A percentile compares a stretch with the other conserved stretches of the same genome.
Evolutionary conservation across 2,113 vertebrate species (phyloP).

Genomic region (Nothoprocta pentlandii): DNA sequence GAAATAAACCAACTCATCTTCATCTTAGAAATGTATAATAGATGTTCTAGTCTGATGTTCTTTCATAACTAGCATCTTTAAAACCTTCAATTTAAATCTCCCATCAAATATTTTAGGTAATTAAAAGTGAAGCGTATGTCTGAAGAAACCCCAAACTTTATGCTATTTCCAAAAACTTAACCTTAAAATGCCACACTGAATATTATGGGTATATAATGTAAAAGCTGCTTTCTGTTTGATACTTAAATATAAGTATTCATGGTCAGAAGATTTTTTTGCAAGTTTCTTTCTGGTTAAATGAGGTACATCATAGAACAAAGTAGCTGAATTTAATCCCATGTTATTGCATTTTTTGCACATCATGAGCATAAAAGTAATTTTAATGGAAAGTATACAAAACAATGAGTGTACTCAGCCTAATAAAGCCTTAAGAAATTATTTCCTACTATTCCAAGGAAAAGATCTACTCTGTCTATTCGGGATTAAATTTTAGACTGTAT

Average conservation of each 20-base stretch:
- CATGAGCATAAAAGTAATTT: background rate
- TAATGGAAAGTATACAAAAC: background rate
- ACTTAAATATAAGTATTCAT: rapidly evolving
- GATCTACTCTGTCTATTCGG: background rate
- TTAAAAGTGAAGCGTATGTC: background rate
- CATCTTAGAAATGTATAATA: background rate
- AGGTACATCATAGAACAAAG: background rate
- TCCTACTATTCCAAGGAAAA: background rate
- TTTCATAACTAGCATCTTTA: background rate
- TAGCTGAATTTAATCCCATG: background rate
- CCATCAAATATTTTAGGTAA: background rate
- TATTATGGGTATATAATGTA: background rate
- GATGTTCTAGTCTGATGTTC: background rate
- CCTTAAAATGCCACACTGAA: background rate
- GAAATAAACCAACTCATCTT: background rate
- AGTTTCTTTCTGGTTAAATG: background rate
- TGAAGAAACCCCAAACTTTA: background rate
- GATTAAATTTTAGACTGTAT: background rate
- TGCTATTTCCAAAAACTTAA: background rate
- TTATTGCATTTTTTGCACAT: background rate
- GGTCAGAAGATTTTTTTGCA: background rate
- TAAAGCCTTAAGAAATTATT: background rate
- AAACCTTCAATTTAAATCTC: background rate
- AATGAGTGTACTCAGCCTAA: background rate
- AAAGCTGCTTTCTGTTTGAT: background rate